Conservation (phyloP, 2,888 invertebrate species). For the Ischnura elegans region DNA sequence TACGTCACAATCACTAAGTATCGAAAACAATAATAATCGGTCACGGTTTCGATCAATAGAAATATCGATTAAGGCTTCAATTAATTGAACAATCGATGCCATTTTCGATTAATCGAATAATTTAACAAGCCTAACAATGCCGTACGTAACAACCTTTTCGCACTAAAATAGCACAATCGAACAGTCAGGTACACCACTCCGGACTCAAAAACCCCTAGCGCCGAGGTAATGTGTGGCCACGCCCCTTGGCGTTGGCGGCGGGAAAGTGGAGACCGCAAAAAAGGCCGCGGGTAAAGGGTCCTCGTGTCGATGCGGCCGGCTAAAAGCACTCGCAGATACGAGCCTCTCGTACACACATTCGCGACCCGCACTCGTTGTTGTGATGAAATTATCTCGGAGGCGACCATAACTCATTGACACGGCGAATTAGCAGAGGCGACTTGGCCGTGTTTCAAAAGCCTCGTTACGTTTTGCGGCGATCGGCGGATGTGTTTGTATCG, state of each 20-base stretch:
- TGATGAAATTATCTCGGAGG: not conserved
- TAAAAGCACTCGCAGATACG: not conserved
- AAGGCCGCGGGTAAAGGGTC: conserved; percentile 14
- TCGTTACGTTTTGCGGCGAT: not conserved
- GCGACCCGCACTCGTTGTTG: not conserved
- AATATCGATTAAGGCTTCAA: too few species aligned
- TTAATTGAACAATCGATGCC: too few species aligned
- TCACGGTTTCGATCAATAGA: too few species aligned
- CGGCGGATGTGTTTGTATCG: not conserved
- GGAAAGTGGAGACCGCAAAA: not conserved
- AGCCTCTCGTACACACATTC: not conserved
- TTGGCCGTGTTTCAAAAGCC: not conserved
- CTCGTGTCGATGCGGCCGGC: not conserved
- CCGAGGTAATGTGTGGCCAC: not conserved
- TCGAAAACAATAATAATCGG: too few species aligned
- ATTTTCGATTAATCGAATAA: too few species aligned
- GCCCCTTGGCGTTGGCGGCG: not conserved
- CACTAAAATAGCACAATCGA: too few species aligned
- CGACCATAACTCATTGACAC: not conserved
- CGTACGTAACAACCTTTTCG: too few species aligned
- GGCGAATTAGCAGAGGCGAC: not conserved
- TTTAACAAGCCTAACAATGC: too few species aligned
- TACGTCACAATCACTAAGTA: too few species aligned
- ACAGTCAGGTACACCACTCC: not conserved
- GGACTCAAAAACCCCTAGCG: not conserved